phyloP scores from a whole-genome alignment of 2,888 invertebrate species.

The Mycogona germanica region DNA sequence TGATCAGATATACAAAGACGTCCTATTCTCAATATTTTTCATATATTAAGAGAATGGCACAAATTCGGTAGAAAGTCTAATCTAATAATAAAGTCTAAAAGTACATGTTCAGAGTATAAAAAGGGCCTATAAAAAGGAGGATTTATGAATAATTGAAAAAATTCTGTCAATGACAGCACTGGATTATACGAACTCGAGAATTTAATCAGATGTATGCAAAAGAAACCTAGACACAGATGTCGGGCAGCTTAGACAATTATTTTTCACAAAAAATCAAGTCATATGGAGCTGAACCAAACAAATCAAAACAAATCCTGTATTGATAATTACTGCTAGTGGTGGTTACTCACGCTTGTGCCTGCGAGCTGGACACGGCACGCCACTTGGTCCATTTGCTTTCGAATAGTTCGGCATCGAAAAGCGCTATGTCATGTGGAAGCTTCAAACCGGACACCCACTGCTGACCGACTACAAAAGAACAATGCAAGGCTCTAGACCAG shows the following conservation, averaged over 20 bases:
- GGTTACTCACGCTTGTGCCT: slow-evolving; percentile 3
- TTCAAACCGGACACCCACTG: slow-evolving; percentile 53
- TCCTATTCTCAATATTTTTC: too few species aligned
- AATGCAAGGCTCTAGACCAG: background rate
- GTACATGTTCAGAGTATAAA: background rate
- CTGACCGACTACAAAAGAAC: slow-evolving; percentile 41
- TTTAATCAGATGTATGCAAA: too few species aligned
- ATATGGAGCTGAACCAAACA: too few species aligned
- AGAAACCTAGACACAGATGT: background rate
- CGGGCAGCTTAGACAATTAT: background rate
- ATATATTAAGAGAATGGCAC: slow-evolving; percentile 7
- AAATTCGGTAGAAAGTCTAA: too few species aligned
- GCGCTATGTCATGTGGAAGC: slow-evolving; percentile 51
- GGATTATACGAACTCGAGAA: too few species aligned
- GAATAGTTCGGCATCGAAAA: slow-evolving; percentile 53
- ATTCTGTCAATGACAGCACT: too few species aligned
- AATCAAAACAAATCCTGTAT: too few species aligned
- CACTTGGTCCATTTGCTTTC: slow-evolving; percentile 49
- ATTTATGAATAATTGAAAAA: too few species aligned
- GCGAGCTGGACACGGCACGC: slow-evolving; percentile 19
- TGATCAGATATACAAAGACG: slow-evolving; percentile 37
- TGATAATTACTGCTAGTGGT: slow-evolving; percentile 21
- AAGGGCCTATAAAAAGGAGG: background rate
- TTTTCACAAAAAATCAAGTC: too few species aligned
- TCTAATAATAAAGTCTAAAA: too few species aligned